These are phyloP conservation scores for Rhegmatorhina hoffmannsi DNA, from an alignment of 2,113 vertebrate species.

Conservation along the genomic window DNA sequence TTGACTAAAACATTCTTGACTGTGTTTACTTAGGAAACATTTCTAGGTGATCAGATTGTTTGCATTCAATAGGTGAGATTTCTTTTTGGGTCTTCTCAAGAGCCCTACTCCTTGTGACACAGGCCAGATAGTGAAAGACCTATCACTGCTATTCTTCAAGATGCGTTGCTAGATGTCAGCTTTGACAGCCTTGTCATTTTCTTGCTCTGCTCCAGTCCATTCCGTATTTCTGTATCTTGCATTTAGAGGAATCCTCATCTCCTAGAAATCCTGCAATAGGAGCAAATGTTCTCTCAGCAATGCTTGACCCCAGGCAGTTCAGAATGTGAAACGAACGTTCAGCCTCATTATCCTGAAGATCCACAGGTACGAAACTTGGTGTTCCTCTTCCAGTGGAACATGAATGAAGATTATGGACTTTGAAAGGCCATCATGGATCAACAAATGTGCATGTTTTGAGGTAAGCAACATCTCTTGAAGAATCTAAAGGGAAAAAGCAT, in stretches of 20 bases:
- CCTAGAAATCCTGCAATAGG: neutral
- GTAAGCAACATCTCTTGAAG: neutral
- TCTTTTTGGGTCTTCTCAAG: neutral
- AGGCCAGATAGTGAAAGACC: neutral
- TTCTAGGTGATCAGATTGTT: neutral
- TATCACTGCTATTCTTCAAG: neutral
- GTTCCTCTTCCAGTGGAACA: neutral
- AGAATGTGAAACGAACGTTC: neutral
- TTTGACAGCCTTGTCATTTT: neutral
- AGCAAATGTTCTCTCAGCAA: neutral
- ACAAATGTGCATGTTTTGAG: neutral
- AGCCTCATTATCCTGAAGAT: neutral
- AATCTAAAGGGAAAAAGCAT: neutral
- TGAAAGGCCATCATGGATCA: neutral
- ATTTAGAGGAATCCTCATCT: neutral
- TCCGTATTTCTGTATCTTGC: neutral
- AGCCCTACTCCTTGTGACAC: neutral
- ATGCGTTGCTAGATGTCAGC: fast-evolving
- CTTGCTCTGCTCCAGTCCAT: neutral
- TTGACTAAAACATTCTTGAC: neutral
- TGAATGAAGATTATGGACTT: fast-evolving
- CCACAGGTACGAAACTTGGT: neutral
- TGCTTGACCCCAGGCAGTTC: neutral
- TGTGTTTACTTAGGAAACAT: neutral
- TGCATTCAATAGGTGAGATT: neutral